These are phyloP conservation scores for Lithophane leautieri DNA, from an alignment of 2,888 invertebrate genomes.

Conservation along the genomic window DNA sequence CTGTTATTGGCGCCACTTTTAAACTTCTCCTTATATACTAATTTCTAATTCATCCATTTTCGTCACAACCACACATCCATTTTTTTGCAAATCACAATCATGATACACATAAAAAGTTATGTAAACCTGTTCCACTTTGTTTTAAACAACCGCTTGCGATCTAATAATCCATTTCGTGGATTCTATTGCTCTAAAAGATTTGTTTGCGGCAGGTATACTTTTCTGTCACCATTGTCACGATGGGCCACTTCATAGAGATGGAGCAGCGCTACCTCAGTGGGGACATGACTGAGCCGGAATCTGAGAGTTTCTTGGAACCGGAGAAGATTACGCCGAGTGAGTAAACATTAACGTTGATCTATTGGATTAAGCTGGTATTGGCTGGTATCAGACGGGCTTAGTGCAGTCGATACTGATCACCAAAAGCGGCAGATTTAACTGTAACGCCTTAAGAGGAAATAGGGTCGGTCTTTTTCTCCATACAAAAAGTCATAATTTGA, in stretches of 20 bases:
- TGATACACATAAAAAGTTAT: not conserved
- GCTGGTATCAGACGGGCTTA: slow-evolving; percentile 17
- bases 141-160: not conserved
- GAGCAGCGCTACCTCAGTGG: slow-evolving; percentile 92
- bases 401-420: not conserved
- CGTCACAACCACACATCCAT: too few species aligned
- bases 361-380: slow-evolving; percentile 5
- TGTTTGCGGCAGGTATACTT: slow-evolving; percentile 92
- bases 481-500: too few species aligned
- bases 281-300: slow-evolving; percentile 88
- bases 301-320: slow-evolving; percentile 91
- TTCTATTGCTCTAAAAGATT: slow-evolving; percentile 44
- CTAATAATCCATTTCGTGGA: not conserved
- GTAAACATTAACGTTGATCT: slow-evolving; percentile 63
- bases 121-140: too few species aligned
- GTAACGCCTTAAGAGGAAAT: not conserved
- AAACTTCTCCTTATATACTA: too few species aligned
- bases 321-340: slow-evolving; percentile 89
- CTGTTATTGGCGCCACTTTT: too few species aligned
- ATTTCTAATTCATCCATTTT: too few species aligned
- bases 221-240: slow-evolving; percentile 91
- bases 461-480: too few species aligned
- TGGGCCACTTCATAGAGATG: slow-evolving; percentile 92
- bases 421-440: not conserved
- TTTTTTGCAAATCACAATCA: not conserved